Percentiles rank a stretch among this genome's conserved stretches.
Evolutionary conservation across 2,888 invertebrate genomes (phyloP).

Genomic region (Heliconius hortense): DNA sequence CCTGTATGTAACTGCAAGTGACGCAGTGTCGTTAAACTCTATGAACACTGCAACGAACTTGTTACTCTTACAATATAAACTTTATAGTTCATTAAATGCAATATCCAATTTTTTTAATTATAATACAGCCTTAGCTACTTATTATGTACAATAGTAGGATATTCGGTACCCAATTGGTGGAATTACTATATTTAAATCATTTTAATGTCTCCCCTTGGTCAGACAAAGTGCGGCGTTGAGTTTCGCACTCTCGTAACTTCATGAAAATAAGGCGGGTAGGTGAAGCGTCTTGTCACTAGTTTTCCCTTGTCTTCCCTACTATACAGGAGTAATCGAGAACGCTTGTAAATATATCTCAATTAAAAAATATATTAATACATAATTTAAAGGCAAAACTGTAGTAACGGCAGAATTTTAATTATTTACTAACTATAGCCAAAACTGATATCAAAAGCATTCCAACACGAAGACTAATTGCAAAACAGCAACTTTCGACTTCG

Average conservation of each 20-base stretch:
- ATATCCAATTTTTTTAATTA: neutral
- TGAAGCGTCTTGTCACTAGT: neutral
- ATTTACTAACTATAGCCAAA: conserved; percentile 54
- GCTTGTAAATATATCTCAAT: no score
- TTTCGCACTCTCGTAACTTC: neutral
- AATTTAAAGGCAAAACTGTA: neutral
- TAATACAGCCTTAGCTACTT: neutral
- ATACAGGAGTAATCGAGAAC: neutral
- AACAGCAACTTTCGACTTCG: conserved; percentile 52
- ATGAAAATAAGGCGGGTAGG: neutral
- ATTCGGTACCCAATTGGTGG: no score
- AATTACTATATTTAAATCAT: no score
- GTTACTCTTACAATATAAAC: neutral
- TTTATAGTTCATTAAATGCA: neutral
- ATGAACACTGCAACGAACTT: neutral
- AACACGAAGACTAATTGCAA: conserved; percentile 47
- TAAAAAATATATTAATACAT: no score
- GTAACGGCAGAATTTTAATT: neutral
- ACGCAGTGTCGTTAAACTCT: neutral
- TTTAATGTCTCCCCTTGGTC: no score
- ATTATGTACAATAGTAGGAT: neutral
- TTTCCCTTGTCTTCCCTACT: neutral
- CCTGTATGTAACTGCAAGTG: neutral
- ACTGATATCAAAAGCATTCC: conserved; percentile 57
- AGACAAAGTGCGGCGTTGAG: neutral